phyloP scores from a whole-genome alignment of 2,888 invertebrate species.

The Leptothorax acervorum region DNA sequence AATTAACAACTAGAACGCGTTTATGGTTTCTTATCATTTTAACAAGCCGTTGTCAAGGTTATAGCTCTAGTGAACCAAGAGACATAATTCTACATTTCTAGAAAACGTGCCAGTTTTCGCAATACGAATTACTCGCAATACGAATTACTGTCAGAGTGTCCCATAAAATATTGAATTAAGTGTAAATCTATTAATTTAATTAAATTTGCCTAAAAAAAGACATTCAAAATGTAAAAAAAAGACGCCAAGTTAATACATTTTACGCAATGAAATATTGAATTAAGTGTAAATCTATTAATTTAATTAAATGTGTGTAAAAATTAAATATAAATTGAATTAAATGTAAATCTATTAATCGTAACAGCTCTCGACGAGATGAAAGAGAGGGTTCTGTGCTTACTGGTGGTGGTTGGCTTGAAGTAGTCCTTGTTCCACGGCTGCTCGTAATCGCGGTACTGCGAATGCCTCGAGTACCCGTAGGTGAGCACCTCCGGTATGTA shows the following conservation, averaged over 20 bases:
- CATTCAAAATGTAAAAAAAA: no score
- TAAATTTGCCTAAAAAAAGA: no score
- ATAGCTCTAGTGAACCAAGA: neutral
- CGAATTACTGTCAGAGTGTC: no score
- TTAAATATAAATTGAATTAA: no score
- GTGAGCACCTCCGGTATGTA: conserved; percentile 87
- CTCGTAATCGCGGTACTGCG: conserved; percentile 87
- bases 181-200: neutral
- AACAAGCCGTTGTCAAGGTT: neutral
- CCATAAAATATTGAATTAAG: no score
- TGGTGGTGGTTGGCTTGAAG: conserved; percentile 75
- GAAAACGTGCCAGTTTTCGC: no score
- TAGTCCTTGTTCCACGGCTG: conserved; percentile 85
- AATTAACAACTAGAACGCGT: neutral
- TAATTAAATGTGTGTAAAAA: no score
- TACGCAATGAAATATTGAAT: no score
- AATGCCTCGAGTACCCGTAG: conserved; percentile 86
- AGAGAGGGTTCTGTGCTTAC: conserved; percentile 69
- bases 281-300: neutral
- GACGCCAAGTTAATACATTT: no score
- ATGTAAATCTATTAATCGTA: neutral
- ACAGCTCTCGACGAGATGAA: neutral
- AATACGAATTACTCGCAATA: no score
- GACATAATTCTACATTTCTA: no score
- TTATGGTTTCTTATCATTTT: neutral